Percentiles rank a stretch among this genome's conserved stretches.
Evolutionary conservation across 2,113 vertebrate species (phyloP).

Genomic region (Narcine bancroftii): DNA sequence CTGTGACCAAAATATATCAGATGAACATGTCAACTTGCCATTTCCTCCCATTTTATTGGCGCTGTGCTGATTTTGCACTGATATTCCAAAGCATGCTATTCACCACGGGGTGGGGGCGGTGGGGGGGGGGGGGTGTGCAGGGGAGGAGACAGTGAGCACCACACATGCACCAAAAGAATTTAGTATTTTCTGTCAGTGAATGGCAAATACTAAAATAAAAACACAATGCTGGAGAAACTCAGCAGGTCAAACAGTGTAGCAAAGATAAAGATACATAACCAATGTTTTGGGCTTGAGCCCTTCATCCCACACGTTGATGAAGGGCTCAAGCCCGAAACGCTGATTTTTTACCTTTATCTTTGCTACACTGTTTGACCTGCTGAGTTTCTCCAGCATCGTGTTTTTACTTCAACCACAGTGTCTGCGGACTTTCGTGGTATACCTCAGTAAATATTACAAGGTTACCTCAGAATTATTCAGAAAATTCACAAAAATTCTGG

Average conservation of each 20-base stretch:
- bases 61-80: background rate
- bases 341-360: too few species aligned
- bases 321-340: too few species aligned
- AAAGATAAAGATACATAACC: too few species aligned
- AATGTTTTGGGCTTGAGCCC: too few species aligned
- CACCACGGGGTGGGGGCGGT: background rate
- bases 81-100: background rate
- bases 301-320: too few species aligned
- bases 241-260: too few species aligned
- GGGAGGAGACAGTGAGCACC: background rate
- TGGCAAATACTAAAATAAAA: background rate
- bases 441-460: background rate
- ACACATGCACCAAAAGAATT: background rate
- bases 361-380: too few species aligned
- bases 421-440: too few species aligned
- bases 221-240: too few species aligned
- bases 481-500: background rate
- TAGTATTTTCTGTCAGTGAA: background rate
- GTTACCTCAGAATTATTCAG: background rate
- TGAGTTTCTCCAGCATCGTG: too few species aligned
- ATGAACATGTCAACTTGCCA: background rate
- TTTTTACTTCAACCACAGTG: too few species aligned
- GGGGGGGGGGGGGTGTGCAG: too few species aligned
- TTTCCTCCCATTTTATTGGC: background rate
- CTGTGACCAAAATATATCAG: background rate